phyloP scores from a whole-genome alignment of 2,113 vertebrate genomes.

The Eurypyga helias region DNA sequence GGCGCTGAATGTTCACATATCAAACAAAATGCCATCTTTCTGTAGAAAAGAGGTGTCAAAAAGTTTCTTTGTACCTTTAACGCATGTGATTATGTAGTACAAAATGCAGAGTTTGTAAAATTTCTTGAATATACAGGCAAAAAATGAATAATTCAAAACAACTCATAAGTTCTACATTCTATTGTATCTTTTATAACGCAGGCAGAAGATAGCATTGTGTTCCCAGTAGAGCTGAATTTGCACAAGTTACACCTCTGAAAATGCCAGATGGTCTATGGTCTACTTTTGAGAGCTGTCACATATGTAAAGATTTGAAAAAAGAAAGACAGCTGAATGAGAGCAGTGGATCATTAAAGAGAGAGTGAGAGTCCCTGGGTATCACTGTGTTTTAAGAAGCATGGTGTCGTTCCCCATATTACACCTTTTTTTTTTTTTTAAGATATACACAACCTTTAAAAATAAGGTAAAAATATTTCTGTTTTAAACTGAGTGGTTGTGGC shows the following conservation, averaged over 20 bases:
- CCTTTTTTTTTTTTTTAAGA: slow-evolving; percentile 67
- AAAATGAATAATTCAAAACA: slow-evolving; percentile 98
- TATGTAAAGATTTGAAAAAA: slow-evolving; percentile 84
- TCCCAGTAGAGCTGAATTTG: slow-evolving; percentile 98
- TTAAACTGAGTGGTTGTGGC: slow-evolving; percentile 58
- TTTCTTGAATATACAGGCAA: slow-evolving; percentile 88
- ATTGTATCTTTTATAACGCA: slow-evolving; percentile 89
- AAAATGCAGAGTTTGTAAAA: slow-evolving; percentile 90
- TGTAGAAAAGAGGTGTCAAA: slow-evolving; percentile 86
- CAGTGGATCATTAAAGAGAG: slow-evolving; percentile 82
- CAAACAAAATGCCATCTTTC: slow-evolving; percentile 85
- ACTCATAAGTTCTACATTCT: slow-evolving; percentile 86
- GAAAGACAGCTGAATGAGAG: slow-evolving; percentile 84
- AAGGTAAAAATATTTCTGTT: slow-evolving; percentile 73
- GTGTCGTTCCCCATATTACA: slow-evolving; percentile 73
- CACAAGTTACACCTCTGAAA: slow-evolving; percentile 91
- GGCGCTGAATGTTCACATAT: slow-evolving; percentile 84
- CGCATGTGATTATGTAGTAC: slow-evolving; percentile 84
- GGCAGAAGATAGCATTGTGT: slow-evolving; percentile 86
- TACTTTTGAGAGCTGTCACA: slow-evolving; percentile 92
- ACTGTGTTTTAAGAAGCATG: slow-evolving; percentile 82
- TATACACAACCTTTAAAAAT: slow-evolving; percentile 74
- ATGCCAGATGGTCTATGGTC: slow-evolving; percentile 92
- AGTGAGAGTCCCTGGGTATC: slow-evolving; percentile 81
- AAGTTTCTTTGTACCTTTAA: slow-evolving; percentile 87